Conservation (phyloP, 1,140 invertebrate genomes). For the Drosophila obscura region DNA sequence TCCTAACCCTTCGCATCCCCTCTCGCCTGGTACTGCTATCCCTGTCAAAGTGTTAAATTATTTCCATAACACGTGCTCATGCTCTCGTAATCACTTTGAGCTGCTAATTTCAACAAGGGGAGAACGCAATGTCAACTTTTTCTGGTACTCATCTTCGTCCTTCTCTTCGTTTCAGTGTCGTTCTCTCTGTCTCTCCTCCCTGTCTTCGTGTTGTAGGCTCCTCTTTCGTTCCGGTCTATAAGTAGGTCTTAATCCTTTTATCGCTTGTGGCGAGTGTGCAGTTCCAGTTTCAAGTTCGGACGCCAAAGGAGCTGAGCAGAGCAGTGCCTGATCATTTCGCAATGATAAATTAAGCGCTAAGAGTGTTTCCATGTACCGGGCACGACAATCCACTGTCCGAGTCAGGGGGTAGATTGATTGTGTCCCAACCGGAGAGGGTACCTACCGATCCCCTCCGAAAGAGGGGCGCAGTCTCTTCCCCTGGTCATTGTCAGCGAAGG, state of each 20-base stretch:
- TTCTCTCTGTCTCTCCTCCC: constrained; percentile 4
- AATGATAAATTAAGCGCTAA: constrained; percentile 84
- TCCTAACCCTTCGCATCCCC: neutral
- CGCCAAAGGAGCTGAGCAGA: constrained; percentile 33
- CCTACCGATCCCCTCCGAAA: neutral
- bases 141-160: too few species aligned
- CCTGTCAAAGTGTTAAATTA: constrained; percentile 52
- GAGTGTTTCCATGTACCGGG: constrained; percentile 79
- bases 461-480: neutral
- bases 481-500: constrained; percentile 72
- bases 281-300: constrained; percentile 22
- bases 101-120: constrained; percentile 58
- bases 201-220: constrained; percentile 7
- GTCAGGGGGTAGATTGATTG: constrained; percentile 77
- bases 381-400: constrained; percentile 80
- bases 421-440: constrained; percentile 26
- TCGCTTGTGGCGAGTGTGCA: constrained; percentile 47
- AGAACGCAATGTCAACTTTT: too few species aligned
- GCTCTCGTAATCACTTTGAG: constrained; percentile 66
- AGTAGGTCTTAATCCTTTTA: constrained; percentile 77
- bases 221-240: constrained; percentile 49
- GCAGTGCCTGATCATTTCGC: constrained; percentile 69
- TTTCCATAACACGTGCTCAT: constrained; percentile 68
- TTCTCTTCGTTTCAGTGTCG: too few species aligned
- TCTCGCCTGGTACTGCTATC: neutral